phyloP scores from a whole-genome alignment of 2,888 invertebrate species.

The Agrotis clavis region DNA sequence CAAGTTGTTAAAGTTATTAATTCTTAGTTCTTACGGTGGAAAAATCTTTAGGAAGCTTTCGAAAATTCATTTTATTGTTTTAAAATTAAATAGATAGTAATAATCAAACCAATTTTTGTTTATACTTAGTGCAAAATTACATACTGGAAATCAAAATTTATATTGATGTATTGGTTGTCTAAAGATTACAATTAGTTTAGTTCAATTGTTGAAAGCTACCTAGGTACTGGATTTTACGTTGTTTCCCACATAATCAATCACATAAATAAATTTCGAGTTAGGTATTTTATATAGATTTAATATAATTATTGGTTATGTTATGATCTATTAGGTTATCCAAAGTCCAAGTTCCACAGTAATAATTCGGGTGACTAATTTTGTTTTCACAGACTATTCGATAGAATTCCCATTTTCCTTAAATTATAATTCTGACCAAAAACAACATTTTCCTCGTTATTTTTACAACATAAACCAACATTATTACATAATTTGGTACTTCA shows the following conservation, averaged over 20 bases:
- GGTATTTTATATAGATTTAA: no score
- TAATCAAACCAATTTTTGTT: no score
- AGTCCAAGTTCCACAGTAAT: background rate
- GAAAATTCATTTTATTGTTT: background rate
- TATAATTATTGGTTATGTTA: background rate
- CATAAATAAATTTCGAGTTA: no score
- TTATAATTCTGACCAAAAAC: conserved; percentile 10
- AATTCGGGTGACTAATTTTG: background rate
- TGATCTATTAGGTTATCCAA: background rate
- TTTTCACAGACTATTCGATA: background rate
- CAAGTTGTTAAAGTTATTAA: conserved; percentile 7
- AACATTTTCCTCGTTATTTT: background rate
- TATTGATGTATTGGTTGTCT: background rate
- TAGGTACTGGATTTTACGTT: no score
- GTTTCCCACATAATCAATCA: background rate
- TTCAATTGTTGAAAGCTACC: no score
- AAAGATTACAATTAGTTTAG: background rate
- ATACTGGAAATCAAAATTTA: background rate
- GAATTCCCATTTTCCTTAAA: background rate
- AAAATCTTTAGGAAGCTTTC: background rate
- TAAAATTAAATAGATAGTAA: no score
- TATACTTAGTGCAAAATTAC: no score
- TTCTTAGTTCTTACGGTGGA: background rate
- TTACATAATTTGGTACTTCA: background rate
- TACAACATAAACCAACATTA: background rate